Conservation (phyloP, 2,113 vertebrate genomes). For the Dolichallabes microphthalmus region DNA sequence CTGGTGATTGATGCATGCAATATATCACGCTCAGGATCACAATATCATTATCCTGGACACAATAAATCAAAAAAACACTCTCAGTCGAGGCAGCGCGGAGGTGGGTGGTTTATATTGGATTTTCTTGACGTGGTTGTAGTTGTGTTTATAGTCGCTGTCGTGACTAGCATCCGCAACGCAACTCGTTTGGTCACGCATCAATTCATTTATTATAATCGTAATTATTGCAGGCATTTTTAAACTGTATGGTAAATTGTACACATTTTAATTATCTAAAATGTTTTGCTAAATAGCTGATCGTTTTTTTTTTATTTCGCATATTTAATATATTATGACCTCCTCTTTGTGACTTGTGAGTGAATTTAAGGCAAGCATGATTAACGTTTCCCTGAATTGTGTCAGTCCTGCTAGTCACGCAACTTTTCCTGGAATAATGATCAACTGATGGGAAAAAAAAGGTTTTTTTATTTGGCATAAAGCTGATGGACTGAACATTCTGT, state of each 20-base stretch:
- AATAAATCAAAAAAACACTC: not conserved
- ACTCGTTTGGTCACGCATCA: not conserved
- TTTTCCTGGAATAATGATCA: not conserved
- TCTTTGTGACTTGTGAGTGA: not conserved
- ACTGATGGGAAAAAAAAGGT: not conserved
- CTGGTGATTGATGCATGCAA: not conserved
- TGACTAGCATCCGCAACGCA: not conserved
- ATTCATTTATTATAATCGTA: not conserved
- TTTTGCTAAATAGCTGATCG: no score
- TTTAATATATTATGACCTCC: no score
- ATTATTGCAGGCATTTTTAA: not conserved
- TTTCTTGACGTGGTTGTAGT: not conserved
- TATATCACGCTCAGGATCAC: not conserved
- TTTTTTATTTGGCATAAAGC: not conserved
- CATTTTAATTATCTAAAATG: not conserved
- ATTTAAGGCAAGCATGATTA: not conserved
- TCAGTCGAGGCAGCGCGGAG: not conserved
- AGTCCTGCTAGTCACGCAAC: not conserved
- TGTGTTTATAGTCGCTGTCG: not conserved
- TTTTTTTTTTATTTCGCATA: no score
- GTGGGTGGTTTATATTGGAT: not conserved
- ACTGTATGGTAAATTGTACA: no score
- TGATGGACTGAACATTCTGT: not conserved
- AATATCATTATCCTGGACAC: not conserved
- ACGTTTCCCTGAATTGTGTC: not conserved